Evolutionary conservation across 2,797 vertebrate genomes (phyloP), one percentile per base, ranked within the genome.

Genomic region (Microctenopoma lineatum): DNA sequence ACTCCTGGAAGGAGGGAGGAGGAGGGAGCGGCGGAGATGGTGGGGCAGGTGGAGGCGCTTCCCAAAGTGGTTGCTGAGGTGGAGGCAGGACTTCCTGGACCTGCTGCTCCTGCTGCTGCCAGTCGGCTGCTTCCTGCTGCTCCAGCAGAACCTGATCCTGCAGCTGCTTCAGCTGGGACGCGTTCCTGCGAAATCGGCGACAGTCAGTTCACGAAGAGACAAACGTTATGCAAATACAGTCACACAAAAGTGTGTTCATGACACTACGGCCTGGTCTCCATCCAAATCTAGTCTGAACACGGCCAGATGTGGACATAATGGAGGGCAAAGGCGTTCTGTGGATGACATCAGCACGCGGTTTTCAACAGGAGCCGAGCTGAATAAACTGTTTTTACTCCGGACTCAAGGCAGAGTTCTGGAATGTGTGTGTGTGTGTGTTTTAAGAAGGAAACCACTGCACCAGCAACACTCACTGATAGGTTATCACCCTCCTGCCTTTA

Each of bases 81-180:
- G 92, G 94, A 74, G 92, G 85, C 3, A 85, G 80, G 72, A 91
- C 81, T 68, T 94, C 81, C 84, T 93, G 93, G 62, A 41, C 73
- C 14, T 89, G 83, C 54, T 91, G 93, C 78, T 75, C 89, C 86
- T 88, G 79, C 38, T 92, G 93, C 81, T 76, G 93, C 92, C 93
- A 93, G 76, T 71, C 79, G 61, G 87, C 77, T 26, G 93, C 94
- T 94, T 97, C 96, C 89, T 96, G 93, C 88, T 92, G 96, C 80
- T 99, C 98, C 84, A 94, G 84, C 8, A 96, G 94, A 85, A 97
- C 94, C 92, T 98, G 97, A 69, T 97, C 94, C 90, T 98, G 97
- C 76, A 99, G 94, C 72, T 98, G 97, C 92, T 96, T 97, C 86
- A 98, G 90, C 89, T 95, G 96, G 80, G 95, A 83, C 0, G 96